phyloP scores from a whole-genome alignment of 2,113 vertebrate species.

The Esox niger region DNA sequence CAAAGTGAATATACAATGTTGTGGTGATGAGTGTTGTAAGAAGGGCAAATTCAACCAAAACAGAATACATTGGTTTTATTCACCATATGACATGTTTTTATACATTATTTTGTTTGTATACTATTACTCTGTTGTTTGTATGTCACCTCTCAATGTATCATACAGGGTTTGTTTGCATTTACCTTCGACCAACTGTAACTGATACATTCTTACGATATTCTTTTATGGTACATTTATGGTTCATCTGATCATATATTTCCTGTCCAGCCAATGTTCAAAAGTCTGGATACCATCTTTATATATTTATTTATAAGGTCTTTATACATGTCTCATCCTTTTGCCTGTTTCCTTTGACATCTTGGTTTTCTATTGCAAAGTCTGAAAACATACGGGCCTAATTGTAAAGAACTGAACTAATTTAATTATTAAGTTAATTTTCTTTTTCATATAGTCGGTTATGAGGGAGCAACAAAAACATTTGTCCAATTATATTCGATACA shows the following conservation, averaged over 20 bases:
- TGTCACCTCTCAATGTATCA: slow-evolving; percentile 51
- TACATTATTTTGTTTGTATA: slow-evolving; percentile 22
- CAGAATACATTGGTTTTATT: not conserved
- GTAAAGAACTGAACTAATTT: too few species aligned
- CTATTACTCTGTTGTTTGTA: slow-evolving; percentile 14
- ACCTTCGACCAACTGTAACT: not conserved
- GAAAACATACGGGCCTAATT: not conserved
- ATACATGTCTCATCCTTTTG: not conserved
- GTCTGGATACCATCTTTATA: not conserved
- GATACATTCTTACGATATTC: not conserved
- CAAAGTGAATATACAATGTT: not conserved
- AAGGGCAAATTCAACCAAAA: slow-evolving; percentile 30
- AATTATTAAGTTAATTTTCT: not conserved
- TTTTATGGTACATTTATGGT: too few species aligned
- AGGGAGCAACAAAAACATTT: not conserved
- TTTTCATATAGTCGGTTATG: not conserved
- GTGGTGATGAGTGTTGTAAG: slow-evolving; percentile 10
- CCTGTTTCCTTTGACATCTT: not conserved
- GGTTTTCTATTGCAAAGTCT: not conserved
- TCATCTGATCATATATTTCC: not conserved
- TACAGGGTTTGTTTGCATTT: slow-evolving; percentile 43
- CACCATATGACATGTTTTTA: slow-evolving; percentile 8
- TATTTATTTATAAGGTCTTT: too few species aligned
- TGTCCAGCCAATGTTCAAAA: not conserved
- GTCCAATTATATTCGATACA: too few species aligned